These are phyloP conservation scores for Phoebastria nigripes DNA, from an alignment of 2,797 vertebrate genomes.

Conservation along the genomic window DNA sequence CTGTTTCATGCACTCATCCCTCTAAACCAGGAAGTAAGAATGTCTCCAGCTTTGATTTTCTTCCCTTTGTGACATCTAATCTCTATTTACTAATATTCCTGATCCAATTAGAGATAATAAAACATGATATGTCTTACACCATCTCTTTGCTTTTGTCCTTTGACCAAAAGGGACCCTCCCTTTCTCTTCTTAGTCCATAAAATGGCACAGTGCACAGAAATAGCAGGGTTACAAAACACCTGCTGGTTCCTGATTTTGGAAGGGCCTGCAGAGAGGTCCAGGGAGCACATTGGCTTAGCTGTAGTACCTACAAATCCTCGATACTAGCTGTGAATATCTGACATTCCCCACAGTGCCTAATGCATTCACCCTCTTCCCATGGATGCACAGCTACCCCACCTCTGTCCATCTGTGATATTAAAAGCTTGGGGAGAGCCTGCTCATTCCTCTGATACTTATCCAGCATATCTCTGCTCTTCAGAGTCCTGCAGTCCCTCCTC, in stretches of 20 bases:
- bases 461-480: background rate
- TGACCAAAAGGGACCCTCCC: background rate
- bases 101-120: background rate
- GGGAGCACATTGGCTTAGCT: background rate
- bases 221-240: background rate
- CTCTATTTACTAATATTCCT: background rate
- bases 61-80: conserved; percentile 5
- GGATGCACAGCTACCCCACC: background rate
- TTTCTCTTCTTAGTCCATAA: background rate
- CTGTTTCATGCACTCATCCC: background rate
- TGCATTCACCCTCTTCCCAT: background rate
- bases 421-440: background rate
- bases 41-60: background rate
- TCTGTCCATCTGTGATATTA: background rate
- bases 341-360: background rate
- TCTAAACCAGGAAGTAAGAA: conserved; percentile 10
- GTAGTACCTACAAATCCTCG: background rate
- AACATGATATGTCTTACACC: background rate
- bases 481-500: background rate
- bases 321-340: background rate
- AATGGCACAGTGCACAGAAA: background rate
- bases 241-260: background rate
- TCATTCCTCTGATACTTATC: background rate
- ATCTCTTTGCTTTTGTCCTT: background rate
- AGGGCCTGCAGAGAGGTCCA: background rate